Percentiles rank a stretch among this genome's conserved stretches.
phyloP scores from a whole-genome alignment of 1,140 invertebrate genomes.

The Drosophila willistoni region DNA sequence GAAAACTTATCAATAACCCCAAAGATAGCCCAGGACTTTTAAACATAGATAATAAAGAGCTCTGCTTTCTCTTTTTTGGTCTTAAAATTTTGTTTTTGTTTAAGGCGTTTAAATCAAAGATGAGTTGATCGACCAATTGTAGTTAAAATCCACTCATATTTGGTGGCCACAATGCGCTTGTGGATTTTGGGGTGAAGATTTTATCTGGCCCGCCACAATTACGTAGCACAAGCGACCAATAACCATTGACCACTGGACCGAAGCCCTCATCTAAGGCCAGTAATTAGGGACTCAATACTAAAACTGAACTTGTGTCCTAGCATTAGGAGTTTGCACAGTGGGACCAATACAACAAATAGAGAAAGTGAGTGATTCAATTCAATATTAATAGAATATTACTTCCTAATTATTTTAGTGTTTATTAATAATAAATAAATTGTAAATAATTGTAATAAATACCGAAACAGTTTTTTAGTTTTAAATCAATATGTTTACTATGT shows the following conservation, averaged over 20 bases:
- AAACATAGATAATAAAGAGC: too few relatives aligned
- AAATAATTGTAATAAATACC: too few relatives aligned
- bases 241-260: conserved; percentile 12
- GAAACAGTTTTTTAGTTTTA: too few relatives aligned
- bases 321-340: conserved; percentile 11
- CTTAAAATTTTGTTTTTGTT: too few relatives aligned
- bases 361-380: too few relatives aligned
- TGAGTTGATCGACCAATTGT: conserved; percentile 6
- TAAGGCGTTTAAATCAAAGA: not conserved
- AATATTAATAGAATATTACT: too few relatives aligned
- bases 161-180: conserved; percentile 5
- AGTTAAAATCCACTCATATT: conserved; percentile 7
- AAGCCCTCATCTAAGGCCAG: conserved; percentile 19
- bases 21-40: too few relatives aligned
- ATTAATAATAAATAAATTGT: too few relatives aligned
- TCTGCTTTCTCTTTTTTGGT: too few relatives aligned
- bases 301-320: conserved; percentile 18
- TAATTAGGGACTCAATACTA: conserved; percentile 21
- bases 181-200: conserved; percentile 11
- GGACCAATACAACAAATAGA: too few relatives aligned
- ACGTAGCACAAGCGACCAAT: conserved; percentile 14
- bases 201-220: conserved; percentile 23
- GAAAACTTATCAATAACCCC: too few relatives aligned
- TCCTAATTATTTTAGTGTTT: too few relatives aligned
- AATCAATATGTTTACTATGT: not conserved